Evolutionary conservation across 2,888 invertebrate species (phyloP), one percentile per base, ranked within the genome.

Genomic region (Acronicta leporina): DNA sequence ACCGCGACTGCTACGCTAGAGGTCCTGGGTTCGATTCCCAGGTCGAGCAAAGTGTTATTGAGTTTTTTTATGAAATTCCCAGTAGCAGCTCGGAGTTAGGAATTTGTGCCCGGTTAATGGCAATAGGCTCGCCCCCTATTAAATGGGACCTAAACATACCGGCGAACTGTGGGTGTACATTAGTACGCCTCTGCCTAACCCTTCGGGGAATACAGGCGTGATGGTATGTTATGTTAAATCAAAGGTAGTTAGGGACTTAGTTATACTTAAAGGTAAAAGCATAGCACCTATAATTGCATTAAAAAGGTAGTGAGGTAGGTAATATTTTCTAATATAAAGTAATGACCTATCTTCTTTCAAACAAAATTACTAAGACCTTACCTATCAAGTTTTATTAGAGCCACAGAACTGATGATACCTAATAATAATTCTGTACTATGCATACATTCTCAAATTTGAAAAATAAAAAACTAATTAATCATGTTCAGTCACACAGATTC

Each of bases 211-310:
- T n/a, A n/a, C n/a, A n/a, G n/a, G n/a, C n/a, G n/a, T n/a, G n/a
- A n/a, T n/a, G n/a, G n/a, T n/a, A n/a, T n/a, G n/a, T n/a, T n/a
- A n/a, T n/a, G n/a, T n/a, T 72, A 66, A 66, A 66, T 68, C 68
- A 68, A 72, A 68, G 14, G 35, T 65, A 50, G 49, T 60, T 40
- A 52, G 20, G 30, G 43, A 49, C 30, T 72, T 55, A 72, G 53
- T 52, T 55, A 61, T 53, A 61, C 54, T 72, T 11, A 45, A 52
- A 35, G 44, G 52, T 72, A 25, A 68, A 68, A 55, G 49, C 55
- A 43, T 55, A 72, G 73, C 41, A 20, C 20, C 20, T 20, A 8
- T 67, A 51, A 42, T 61, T 45, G 40, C 51, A 59, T 67, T 68
- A 72, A 67, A 66, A 68, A 51, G 44, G 61, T 54, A 51, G 27